Conservation (phyloP, 1,140 invertebrate genomes). For the Trichogramma pretiosum region DNA sequence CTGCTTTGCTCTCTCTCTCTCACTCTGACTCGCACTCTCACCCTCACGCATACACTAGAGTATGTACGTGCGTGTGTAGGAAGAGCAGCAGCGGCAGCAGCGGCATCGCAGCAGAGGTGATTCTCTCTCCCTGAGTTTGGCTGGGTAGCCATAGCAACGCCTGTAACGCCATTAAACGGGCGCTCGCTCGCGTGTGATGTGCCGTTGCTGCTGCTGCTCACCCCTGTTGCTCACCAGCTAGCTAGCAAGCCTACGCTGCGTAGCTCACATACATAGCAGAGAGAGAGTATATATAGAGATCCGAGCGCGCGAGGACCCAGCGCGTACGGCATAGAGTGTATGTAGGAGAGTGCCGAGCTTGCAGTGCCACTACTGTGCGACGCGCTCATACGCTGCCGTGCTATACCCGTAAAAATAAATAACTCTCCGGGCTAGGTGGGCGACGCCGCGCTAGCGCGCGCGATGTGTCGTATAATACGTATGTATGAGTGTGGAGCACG, state of each 20-base stretch:
- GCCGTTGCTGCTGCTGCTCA: neutral
- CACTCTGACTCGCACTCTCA: too few species aligned
- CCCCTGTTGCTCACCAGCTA: neutral
- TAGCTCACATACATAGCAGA: neutral
- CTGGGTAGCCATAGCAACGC: constrained; percentile 42
- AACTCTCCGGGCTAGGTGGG: constrained; percentile 30
- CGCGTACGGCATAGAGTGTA: too few species aligned
- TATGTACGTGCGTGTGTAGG: constrained; percentile 22
- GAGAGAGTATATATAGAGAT: neutral
- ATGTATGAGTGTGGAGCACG: neutral
- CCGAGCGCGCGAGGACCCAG: neutral
- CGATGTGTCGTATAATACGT: too few species aligned
- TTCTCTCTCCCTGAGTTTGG: constrained; percentile 41
- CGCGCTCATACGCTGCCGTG: too few species aligned
- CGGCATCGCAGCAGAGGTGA: constrained; percentile 28
- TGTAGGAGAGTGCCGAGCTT: too few species aligned
- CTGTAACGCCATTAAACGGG: constrained; percentile 44
- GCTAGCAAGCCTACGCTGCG: constrained; percentile 2
- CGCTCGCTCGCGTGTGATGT: constrained; percentile 21
- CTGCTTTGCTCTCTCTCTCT: too few species aligned
- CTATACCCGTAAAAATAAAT: constrained; percentile 46
- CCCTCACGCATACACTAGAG: too few species aligned
- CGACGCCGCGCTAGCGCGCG: too few species aligned
- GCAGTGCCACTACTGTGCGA: too few species aligned
- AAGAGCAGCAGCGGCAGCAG: constrained; percentile 12